Base-by-base conservation (phyloP, 2,113 vertebrate genomes). In the Saimiri boliviensis region DNA sequence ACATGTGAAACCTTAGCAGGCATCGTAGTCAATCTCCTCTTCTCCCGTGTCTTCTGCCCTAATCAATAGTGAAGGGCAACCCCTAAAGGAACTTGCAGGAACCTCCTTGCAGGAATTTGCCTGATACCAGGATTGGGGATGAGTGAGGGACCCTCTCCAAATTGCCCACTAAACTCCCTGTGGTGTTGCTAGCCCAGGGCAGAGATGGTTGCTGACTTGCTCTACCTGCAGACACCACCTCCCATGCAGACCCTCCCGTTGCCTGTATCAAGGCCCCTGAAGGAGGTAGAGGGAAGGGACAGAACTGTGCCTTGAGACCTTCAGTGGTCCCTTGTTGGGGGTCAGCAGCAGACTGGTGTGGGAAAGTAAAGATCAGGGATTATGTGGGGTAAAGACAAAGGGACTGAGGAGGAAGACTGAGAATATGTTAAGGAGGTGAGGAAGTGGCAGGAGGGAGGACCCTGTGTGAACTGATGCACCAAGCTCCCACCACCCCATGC, bases 191-290 rank as follows among this genome's bases (percentile, higher is more conserved):
- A 63, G 8, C 16, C 30, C 5, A 20, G 27, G 35, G 27, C 23
- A 60, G 66, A 19, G 60, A 86, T 42, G 45, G 11, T 11, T 37
- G 6, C 21, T 70, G 16, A 21, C 30, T 58, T 89, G 40, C 7
- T 27, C 68, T 25, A 76, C 0, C 1, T 30, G 3, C 27, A 70
- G 12, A 32, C 16, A 32, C 20, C 14, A 16, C 3, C 0, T 5
- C 40, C 6, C 49, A 21, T 37, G 42, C 21, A 2, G 35, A 3
- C 16, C 17, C 6, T 32, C 6, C 14, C 10, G 17, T 86, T 3
- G 1, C 17, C n/a, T 63, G 25, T 21, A 45, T 27, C 37, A 30
- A 83, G 56, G 8, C 2, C 10, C 17, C 13, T 30, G 25, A 23
- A 60, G 17, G 54, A 90, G 20, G 7, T 8, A 6, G n/a, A 54